A percentile compares a stretch with the other conserved stretches of the same genome.
phyloP scores from a whole-genome alignment of 2,113 vertebrate species.

The Microtus richardsoni region DNA sequence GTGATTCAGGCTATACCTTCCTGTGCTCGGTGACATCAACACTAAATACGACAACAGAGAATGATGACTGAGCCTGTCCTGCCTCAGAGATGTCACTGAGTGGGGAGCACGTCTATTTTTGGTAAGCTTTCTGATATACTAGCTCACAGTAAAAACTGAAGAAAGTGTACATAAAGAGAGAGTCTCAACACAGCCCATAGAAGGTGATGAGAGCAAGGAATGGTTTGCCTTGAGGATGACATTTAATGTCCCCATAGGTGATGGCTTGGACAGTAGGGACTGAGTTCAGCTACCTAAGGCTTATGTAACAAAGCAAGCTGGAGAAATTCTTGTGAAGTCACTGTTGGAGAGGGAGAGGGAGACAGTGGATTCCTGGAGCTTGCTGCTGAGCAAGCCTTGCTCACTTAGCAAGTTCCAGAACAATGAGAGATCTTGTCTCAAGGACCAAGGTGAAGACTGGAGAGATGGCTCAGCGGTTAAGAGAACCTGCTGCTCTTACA shows the following conservation, averaged over 20 bases:
- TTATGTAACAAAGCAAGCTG: too few relatives aligned
- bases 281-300: too few relatives aligned
- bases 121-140: not conserved
- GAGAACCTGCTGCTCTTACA: not conserved
- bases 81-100: not conserved
- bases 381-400: not conserved
- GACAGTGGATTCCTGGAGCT: not conserved
- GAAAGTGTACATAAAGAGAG: not conserved
- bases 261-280: too few relatives aligned
- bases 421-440: not conserved
- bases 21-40: fast-evolving
- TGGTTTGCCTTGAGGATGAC: too few relatives aligned
- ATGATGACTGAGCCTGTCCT: not conserved
- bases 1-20: not conserved
- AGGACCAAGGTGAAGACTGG: not conserved
- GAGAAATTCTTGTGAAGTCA: too few relatives aligned
- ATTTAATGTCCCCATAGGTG: too few relatives aligned
- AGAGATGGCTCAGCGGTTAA: not conserved
- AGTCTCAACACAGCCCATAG: too few relatives aligned
- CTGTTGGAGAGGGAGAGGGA: too few relatives aligned
- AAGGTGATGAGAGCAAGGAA: too few relatives aligned
- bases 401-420: not conserved
- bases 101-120: not conserved
- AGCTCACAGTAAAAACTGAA: not conserved
- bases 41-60: not conserved